These are phyloP conservation scores for Turdus rufiventris DNA, from an alignment of 2,113 vertebrate species.

Conservation along the genomic window DNA sequence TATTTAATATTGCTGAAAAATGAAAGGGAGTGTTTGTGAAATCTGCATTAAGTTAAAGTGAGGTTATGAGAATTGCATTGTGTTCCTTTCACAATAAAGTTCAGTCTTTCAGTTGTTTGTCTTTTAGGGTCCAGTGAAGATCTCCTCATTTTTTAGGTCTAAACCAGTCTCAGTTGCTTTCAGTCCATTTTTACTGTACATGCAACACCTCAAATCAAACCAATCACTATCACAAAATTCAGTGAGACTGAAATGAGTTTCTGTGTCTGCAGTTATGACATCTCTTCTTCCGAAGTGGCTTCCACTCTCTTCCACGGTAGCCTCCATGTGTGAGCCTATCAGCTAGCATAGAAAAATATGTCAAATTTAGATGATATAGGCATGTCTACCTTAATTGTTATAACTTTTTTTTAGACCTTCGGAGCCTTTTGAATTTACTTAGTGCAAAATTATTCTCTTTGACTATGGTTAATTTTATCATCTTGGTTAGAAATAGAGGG, in stretches of 20 bases:
- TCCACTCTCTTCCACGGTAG: conserved; percentile 14
- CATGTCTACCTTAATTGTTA: neutral
- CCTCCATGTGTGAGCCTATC: neutral
- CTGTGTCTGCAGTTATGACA: neutral
- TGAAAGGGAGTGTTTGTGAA: neutral
- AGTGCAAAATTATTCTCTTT: neutral
- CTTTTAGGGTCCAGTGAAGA: neutral
- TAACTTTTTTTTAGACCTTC: neutral
- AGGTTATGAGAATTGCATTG: neutral
- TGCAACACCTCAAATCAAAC: neutral
- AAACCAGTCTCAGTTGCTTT: neutral
- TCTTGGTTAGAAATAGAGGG: neutral
- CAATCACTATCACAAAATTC: neutral
- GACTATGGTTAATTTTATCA: neutral
- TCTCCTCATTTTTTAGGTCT: neutral
- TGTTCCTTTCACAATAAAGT: neutral
- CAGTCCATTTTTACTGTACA: neutral
- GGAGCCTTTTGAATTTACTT: neutral
- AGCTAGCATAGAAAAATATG: neutral
- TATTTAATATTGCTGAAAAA: conserved; percentile 10
- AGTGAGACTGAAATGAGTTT: neutral
- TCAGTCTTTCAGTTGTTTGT: neutral
- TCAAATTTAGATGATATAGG: neutral
- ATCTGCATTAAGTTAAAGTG: neutral
- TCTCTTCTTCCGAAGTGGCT: conserved; percentile 15